phyloP scores from a whole-genome alignment of 2,888 invertebrate species.

The Epistrophe eligans region DNA sequence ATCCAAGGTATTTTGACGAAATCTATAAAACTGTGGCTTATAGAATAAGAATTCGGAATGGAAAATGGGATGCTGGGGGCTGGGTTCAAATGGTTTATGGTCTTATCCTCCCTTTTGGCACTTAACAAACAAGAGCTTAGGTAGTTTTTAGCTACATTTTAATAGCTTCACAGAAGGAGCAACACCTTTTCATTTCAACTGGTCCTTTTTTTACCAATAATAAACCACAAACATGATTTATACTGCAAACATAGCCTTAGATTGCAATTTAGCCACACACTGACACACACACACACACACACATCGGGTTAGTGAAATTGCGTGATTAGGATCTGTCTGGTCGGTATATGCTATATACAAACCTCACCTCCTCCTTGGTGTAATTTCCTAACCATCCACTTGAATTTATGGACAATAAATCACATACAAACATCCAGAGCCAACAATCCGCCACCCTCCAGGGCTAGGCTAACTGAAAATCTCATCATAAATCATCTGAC shows the following conservation, averaged over 20 bases:
- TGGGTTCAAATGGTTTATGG: slow-evolving; percentile 48
- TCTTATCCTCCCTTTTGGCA: slow-evolving; percentile 40
- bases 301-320: slow-evolving; percentile 40
- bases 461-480: slow-evolving; percentile 65
- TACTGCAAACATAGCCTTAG: slow-evolving; percentile 43
- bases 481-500: slow-evolving; percentile 73
- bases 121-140: slow-evolving; percentile 49
- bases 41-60: not conserved
- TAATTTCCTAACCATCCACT: slow-evolving; percentile 71
- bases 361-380: slow-evolving; percentile 36
- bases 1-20: slow-evolving; percentile 42
- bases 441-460: slow-evolving; percentile 65
- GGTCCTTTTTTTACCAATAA: slow-evolving; percentile 38
- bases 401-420: slow-evolving; percentile 74
- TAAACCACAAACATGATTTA: slow-evolving; percentile 70
- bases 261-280: slow-evolving; percentile 40
- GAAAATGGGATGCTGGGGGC: not conserved
- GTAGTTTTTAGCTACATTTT: slow-evolving; percentile 50
- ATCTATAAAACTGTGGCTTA: slow-evolving; percentile 52
- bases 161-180: slow-evolving; percentile 31
- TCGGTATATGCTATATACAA: slow-evolving; percentile 16
- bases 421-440: slow-evolving; percentile 62
- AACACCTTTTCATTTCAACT: slow-evolving; percentile 53
- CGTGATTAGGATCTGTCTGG: slow-evolving; percentile 75
- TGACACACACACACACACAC: not conserved